Conservation (phyloP, 64 coral and sea anemone genomes). For the Pocillopora verrucosa region DNA sequence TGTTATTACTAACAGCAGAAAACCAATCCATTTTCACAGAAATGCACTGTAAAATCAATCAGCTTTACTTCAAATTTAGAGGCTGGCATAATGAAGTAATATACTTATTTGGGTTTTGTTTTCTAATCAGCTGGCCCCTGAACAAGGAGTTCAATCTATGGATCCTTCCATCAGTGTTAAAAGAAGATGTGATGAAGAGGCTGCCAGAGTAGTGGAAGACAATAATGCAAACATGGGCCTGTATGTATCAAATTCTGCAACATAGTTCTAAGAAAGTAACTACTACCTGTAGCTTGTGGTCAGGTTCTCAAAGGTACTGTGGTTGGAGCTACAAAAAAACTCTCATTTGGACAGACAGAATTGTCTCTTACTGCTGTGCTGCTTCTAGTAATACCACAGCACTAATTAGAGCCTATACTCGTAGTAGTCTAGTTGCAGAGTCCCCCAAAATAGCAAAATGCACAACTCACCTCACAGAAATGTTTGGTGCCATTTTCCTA, state of each 20-base stretch:
- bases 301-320: not conserved
- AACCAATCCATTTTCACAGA: too few species aligned
- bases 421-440: too few species aligned
- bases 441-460: too few species aligned
- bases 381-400: too few species aligned
- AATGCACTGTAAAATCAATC: too few species aligned
- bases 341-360: too few species aligned
- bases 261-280: not conserved
- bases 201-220: slow-evolving; percentile 64
- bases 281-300: not conserved
- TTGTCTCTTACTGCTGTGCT: too few species aligned
- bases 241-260: slow-evolving; percentile 1
- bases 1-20: too few species aligned
- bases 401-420: too few species aligned
- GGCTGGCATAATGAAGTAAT: not conserved
- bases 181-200: slow-evolving; percentile 85
- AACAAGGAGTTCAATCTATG: slow-evolving; percentile 76
- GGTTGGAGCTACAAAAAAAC: not conserved
- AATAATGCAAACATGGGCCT: slow-evolving; percentile 57
- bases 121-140: slow-evolving; percentile 70
- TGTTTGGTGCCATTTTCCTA: too few species aligned
- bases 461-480: too few species aligned
- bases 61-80: not conserved
- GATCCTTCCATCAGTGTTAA: slow-evolving; percentile 77
- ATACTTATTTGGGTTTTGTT: not conserved